These are phyloP conservation scores for Apis florea DNA, from an alignment of 1,140 invertebrate genomes.

Conservation along the genomic window DNA sequence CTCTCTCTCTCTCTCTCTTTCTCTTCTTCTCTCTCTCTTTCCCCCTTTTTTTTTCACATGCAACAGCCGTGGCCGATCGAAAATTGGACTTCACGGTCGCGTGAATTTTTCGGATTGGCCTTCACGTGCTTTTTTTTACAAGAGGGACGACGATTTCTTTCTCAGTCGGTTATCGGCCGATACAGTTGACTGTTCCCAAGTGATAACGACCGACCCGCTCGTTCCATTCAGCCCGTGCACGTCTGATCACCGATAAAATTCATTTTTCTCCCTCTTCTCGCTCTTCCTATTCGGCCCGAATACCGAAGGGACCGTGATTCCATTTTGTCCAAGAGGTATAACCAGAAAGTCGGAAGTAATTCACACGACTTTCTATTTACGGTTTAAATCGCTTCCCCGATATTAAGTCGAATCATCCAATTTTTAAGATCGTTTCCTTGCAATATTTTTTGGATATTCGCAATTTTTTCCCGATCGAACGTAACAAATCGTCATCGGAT, in stretches of 20 bases:
- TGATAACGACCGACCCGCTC: constrained; percentile 21
- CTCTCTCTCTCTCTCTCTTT: neutral
- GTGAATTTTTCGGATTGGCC: neutral
- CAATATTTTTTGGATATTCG: too few species aligned
- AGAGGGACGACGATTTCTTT: constrained; percentile 16
- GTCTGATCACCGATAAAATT: constrained; percentile 35
- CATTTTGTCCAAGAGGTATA: neutral
- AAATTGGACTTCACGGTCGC: constrained; percentile 3
- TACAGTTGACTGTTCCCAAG: constrained; percentile 28
- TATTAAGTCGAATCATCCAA: too few species aligned
- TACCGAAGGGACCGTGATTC: neutral
- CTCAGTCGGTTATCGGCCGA: constrained; percentile 1
- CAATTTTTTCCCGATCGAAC: too few species aligned
- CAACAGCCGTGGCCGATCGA: neutral
- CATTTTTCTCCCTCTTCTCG: constrained; percentile 9
- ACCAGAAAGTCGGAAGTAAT: too few species aligned
- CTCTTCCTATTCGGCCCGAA: neutral
- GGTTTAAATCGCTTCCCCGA: too few species aligned
- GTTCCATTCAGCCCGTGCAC: constrained; percentile 11
- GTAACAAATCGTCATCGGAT: too few species aligned
- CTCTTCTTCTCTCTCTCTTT: too few species aligned
- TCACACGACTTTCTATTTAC: too few species aligned
- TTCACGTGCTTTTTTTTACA: neutral
- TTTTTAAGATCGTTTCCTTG: too few species aligned
- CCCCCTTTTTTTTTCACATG: neutral